Evolutionary conservation across 2,113 vertebrate species (phyloP).

Genomic region (Hippopotamus amphibius): DNA sequence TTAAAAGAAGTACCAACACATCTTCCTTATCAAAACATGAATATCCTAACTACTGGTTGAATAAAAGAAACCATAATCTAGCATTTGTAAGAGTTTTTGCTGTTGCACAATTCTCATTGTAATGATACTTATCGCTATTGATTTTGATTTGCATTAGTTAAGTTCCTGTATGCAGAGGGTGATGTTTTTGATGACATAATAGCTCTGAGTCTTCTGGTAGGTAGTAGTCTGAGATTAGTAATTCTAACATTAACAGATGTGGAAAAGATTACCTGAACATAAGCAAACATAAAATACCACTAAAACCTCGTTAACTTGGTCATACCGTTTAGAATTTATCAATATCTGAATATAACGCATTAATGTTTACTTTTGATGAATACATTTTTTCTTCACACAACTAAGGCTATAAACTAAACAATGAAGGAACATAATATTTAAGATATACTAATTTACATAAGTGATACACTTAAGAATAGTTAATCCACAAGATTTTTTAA

Average conservation of each 20-base stretch:
- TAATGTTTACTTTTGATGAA: conserved; percentile 25
- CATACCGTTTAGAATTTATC: background rate
- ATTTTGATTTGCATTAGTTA: background rate
- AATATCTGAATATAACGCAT: conserved; percentile 29
- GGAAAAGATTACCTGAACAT: background rate
- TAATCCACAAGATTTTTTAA: background rate
- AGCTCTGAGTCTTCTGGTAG: background rate
- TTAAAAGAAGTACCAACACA: background rate
- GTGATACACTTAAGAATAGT: background rate
- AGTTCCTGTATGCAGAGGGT: background rate
- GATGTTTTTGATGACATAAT: background rate
- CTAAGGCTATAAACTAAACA: background rate
- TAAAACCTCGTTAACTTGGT: conserved; percentile 15
- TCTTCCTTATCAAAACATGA: background rate
- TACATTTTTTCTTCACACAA: conserved; percentile 10
- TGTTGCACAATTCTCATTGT: background rate
- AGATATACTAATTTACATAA: background rate
- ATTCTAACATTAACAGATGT: conserved; percentile 4
- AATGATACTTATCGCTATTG: background rate
- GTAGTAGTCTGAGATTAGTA: background rate
- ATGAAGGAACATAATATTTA: background rate
- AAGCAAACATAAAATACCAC: background rate
- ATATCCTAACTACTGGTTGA: background rate
- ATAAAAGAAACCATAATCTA: background rate
- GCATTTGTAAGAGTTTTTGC: background rate